These are phyloP conservation scores for Idaea biselata DNA, from an alignment of 2,888 invertebrate species.

Conservation along the genomic window DNA sequence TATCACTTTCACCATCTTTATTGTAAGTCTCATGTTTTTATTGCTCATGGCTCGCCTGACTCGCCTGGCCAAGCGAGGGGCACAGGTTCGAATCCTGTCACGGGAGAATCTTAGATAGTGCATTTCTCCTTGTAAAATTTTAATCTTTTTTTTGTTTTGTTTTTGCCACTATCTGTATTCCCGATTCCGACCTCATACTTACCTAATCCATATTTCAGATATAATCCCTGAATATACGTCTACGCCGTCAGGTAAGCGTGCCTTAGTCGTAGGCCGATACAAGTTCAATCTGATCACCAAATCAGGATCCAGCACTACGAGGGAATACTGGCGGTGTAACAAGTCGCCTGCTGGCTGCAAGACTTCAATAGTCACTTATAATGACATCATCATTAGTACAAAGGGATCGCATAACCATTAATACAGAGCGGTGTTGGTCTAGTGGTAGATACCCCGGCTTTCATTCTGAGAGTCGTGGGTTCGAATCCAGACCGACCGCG, in stretches of 20 bases:
- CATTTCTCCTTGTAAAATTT: background rate
- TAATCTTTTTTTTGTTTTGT: background rate
- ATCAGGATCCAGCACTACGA: background rate
- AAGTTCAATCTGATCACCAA: background rate
- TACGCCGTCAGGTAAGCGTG: background rate
- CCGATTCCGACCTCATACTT: too few species aligned
- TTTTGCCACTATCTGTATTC: background rate
- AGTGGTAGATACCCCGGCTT: too few species aligned
- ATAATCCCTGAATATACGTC: background rate
- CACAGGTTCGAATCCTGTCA: too few species aligned
- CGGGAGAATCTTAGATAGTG: too few species aligned
- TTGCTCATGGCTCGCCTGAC: too few species aligned
- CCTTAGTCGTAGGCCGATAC: background rate
- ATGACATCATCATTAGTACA: constrained; percentile 9
- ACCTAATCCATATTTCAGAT: background rate
- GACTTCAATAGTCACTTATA: constrained; percentile 7
- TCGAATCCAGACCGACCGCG: too few species aligned
- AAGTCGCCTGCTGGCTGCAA: constrained; percentile 28
- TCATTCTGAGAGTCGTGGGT: too few species aligned
- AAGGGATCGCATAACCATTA: constrained; percentile 10
- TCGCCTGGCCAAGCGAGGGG: too few species aligned
- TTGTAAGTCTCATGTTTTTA: too few species aligned
- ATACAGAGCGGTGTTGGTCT: too few species aligned
- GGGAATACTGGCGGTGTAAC: constrained; percentile 21
- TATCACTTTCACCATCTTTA: too few species aligned